Conservation (phyloP, 2,888 invertebrate species). For the Chrysolina americana region DNA sequence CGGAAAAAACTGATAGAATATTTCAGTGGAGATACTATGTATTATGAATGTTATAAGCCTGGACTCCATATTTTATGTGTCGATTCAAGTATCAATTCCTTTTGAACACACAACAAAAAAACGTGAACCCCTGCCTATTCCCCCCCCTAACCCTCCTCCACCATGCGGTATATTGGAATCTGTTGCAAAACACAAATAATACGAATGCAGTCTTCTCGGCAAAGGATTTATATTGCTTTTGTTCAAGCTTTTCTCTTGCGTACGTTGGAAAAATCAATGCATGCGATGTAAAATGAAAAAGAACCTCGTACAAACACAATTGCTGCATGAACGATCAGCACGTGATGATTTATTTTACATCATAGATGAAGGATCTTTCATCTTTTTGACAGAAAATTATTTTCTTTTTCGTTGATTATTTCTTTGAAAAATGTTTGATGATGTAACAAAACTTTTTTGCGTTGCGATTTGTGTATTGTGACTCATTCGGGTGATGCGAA, state of each 20-base stretch:
- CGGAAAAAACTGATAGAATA: too few relatives aligned
- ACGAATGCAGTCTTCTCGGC: constrained; percentile 14
- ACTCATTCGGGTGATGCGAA: too few relatives aligned
- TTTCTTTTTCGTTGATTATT: background rate
- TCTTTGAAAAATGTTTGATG: background rate
- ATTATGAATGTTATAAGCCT: too few relatives aligned
- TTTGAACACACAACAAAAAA: background rate
- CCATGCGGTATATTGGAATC: constrained; percentile 21
- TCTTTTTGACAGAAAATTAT: background rate
- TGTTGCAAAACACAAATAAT: constrained; percentile 32
- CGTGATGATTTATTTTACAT: too few relatives aligned
- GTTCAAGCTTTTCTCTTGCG: constrained; percentile 28
- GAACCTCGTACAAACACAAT: background rate
- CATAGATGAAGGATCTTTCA: too few relatives aligned
- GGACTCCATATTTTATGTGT: background rate
- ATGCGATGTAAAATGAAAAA: background rate
- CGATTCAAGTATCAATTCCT: background rate
- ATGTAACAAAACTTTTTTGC: too few relatives aligned
- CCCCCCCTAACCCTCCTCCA: background rate
- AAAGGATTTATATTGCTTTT: constrained; percentile 34
- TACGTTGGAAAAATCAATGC: constrained; percentile 19
- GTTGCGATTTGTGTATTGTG: too few relatives aligned
- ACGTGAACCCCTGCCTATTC: background rate
- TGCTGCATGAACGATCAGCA: background rate
- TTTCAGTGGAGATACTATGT: too few relatives aligned